Base-by-base conservation (phyloP, 1,140 invertebrate genomes). In the Aphaenogaster rudis region DNA sequence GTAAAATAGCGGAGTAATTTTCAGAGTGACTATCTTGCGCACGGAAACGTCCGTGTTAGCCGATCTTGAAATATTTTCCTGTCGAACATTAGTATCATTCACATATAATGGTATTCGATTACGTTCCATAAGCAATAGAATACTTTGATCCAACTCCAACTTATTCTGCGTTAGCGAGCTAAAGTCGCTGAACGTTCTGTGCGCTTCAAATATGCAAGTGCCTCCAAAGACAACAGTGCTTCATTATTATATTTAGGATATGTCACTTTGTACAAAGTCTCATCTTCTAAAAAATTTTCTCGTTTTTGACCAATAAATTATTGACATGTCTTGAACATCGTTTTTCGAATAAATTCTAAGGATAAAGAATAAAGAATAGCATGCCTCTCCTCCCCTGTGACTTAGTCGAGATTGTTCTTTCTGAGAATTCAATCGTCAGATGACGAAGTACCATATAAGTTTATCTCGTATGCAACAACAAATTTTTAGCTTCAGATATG, bases 251-350 rank as follows among this genome's bases (percentile, higher is more conserved):
- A 59, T 76, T 88, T 88, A 89, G 48, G 69, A 89, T 92, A 90
- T 88, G 79, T 88, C 86, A 87, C 69, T 92, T 90, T 87, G 61
- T 90, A 90, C 78, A 61, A 81, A 86, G 64, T 85, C 74, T 86
- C 66, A 59, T 71, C 59, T 78, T 90, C 74, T 57, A 63, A 86
- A 86, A 79, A 87, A 52, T 66, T 72, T 63, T 64, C 11, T 61
- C 36, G 9, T 69, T 74, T 74, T 54, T 64, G 67, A 66, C 72
- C 57, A 36, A 76, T 48, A 72, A 71, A 63, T 89, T 63, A 84
- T 84, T 84, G 80, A 84, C 69, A 84, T 76, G 69, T 76, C 17
- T 84, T 76, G 54, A 84, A 81, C 64, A 81, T 81, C 15, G 8
- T 67, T 57, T 80, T 36, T 36, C 28, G 42, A 84, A 61, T 61